Evolutionary conservation across 2,797 vertebrate genomes (phyloP).

Genomic region (Sparus aurata): DNA sequence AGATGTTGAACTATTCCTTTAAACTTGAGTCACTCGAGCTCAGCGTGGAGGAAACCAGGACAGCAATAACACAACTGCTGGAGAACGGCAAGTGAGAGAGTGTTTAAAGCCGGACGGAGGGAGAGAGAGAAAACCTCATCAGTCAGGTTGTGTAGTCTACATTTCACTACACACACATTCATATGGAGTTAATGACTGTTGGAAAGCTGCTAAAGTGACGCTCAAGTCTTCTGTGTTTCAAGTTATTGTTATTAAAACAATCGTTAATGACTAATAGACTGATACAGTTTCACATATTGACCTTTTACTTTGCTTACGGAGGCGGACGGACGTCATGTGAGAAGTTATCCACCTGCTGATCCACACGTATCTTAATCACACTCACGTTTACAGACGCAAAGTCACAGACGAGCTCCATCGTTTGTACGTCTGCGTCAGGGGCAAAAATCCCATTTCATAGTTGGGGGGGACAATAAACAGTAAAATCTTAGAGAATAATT

Average conservation of each 20-base stretch:
- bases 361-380: too few species aligned
- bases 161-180: conserved; percentile 29
- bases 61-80: conserved; percentile 10
- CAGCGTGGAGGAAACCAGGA: conserved; percentile 10
- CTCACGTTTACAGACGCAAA: too few species aligned
- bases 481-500: too few species aligned
- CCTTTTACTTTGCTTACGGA: too few species aligned
- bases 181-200: conserved; percentile 16
- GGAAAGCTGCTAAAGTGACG: conserved; percentile 24
- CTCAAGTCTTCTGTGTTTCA: neutral
- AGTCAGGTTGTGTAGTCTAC: conserved; percentile 49
- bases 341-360: too few species aligned
- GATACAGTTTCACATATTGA: too few species aligned
- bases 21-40: conserved; percentile 20
- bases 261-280: neutral
- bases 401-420: too few species aligned
- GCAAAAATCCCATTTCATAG: too few species aligned
- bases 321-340: too few species aligned
- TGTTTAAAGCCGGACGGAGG: conserved; percentile 1
- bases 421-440: too few species aligned
- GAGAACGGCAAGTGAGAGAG: conserved; percentile 33
- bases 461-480: too few species aligned
- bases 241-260: neutral
- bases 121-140: conserved; percentile 21
- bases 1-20: conserved; percentile 9